Evolutionary conservation across 2,113 vertebrate species (phyloP).

Genomic region (Tichodroma muraria): DNA sequence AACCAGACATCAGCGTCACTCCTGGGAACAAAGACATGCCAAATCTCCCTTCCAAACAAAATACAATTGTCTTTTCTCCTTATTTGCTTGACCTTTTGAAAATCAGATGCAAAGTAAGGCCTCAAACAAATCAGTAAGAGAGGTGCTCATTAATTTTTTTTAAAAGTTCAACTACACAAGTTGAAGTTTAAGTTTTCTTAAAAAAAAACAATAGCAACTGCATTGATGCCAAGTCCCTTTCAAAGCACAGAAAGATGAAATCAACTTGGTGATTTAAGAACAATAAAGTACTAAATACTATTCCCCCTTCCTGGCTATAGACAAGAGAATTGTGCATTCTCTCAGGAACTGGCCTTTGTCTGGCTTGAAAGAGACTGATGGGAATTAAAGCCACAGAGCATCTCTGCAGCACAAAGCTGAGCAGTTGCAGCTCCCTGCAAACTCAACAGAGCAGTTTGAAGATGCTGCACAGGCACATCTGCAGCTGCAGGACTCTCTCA

Average conservation of each 20-base stretch:
- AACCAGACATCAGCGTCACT: neutral
- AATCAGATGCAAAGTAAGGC: neutral
- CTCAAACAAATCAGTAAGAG: neutral
- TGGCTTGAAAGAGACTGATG: neutral
- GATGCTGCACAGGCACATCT: neutral
- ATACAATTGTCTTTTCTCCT: neutral
- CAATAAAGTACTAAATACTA: neutral
- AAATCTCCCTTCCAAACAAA: neutral
- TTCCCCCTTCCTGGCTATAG: neutral
- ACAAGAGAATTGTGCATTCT: neutral
- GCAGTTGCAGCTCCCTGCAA: neutral
- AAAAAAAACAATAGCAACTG: neutral
- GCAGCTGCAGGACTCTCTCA: neutral
- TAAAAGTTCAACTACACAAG: neutral
- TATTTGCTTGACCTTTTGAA: neutral
- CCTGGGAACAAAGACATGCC: neutral
- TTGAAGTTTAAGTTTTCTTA: no score
- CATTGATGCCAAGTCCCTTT: neutral
- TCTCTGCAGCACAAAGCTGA: neutral
- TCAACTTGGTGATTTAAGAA: neutral
- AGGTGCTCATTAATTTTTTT: neutral
- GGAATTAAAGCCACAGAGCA: neutral
- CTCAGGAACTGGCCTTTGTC: constrained; percentile 2
- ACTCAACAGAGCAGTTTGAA: neutral
- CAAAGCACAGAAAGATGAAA: neutral